Evolutionary conservation across 2,888 invertebrate species (phyloP), one percentile per base, ranked within the genome.

Genomic region (Branchellion lobata): DNA sequence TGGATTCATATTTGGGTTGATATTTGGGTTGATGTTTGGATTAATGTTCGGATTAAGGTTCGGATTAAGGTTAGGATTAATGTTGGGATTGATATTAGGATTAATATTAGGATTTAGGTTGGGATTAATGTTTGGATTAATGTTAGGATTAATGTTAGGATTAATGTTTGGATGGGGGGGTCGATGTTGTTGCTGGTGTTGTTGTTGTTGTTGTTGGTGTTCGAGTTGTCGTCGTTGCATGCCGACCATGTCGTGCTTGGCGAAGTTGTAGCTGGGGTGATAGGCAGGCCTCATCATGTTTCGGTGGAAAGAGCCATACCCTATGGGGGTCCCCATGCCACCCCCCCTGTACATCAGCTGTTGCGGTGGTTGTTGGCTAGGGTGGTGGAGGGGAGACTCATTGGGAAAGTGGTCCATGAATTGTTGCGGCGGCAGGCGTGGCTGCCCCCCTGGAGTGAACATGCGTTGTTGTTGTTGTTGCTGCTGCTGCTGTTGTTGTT

Each of bases 271-370:
- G 11, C 57, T 65, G 36, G 53, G 53, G 24, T 24, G 34, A 24
- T 51, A 77, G 11, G 73, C 47, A 21, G 65, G 27, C 11, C 53
- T 29, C 53, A 47, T 77, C 77, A 77, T 77, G 61, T 29, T 34
- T 0, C 77, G 77, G 24, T 77, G 77, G 40, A 34, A 77, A 27
- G 36, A 65, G 53, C 24, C 65, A 14, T 33, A 34, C 3, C 31
- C 33, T 14, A 69, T 31, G 14, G 34, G 69, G 11, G 69, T 21
- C 34, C 53, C 75, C 75, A 1, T 53, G 75, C 40, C 57, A 1
- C 51, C n/a, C 18, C 75, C 75, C 65, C 77, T 31, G 65, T 77
- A 77, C 77, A 77, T 77, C 36, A 77, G n/a, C 36, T 77, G 77
- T 14, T 61, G 18, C n/a, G 31, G 40, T 47, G 2, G 65, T 77